Evolutionary conservation across 2,113 vertebrate genomes (phyloP), one percentile per base, ranked within the genome.

Genomic region (Callocephalon fimbriatum): DNA sequence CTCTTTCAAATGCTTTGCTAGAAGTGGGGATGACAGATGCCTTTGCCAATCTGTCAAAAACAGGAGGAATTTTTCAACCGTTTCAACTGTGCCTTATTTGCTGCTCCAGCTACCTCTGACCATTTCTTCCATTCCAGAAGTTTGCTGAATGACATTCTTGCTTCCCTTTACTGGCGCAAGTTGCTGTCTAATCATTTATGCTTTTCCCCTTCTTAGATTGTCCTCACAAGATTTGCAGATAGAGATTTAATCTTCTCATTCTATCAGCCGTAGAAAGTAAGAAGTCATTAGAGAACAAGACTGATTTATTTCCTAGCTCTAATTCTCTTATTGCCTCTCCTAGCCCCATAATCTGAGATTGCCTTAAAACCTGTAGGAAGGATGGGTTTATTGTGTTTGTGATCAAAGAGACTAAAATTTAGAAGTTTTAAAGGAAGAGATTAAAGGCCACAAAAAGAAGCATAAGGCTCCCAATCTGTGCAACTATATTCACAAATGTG

Each of bases 401-500:
- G 92, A 96, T 89, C 92, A 95, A 76, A 87, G 67, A 22, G 15
- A 83, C 51, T 42, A 73, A 90, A 91, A 77, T 76, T 47, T 62
- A 40, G 75, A 86, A 90, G 78, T 92, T 90, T 70, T 84, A 59
- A 90, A 90, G 58, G 50, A 85, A 91, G 61, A 97, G 95, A 86
- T 77, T 93, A 87, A 93, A 97, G 93, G 83, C 56, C 78, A 95
- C 8, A 8, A 82, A 94, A 90, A 83, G 71, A 95, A 97, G 93
- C 87, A 96, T 76, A 76, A 85, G 90, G 90, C 92, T 96, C 82
- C 85, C 79, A 93, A 96, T 95, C 87, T 95, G 82, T 73, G 51
- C 70, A 81, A 94, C 67, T 72, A 40, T 70, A 56, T 93, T 97
- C 96, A 91, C 96, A 97, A 97, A 96, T 94, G 95, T 94, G 87